phyloP scores from a whole-genome alignment of 2,888 invertebrate genomes.

The Chymomyza procnemis region DNA sequence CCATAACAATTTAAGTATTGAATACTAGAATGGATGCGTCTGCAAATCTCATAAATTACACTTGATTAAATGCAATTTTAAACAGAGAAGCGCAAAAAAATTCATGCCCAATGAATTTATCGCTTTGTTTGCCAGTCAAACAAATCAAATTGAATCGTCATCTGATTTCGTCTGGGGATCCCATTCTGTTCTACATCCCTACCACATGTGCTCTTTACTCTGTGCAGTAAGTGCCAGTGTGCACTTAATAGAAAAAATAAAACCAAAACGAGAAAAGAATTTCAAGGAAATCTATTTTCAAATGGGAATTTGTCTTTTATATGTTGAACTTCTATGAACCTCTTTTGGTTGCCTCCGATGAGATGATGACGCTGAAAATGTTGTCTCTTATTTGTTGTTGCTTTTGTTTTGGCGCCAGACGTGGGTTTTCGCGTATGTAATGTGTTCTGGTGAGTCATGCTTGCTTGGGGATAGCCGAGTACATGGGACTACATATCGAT shows the following conservation, averaged over 20 bases:
- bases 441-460: neutral
- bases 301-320: slow-evolving; percentile 29
- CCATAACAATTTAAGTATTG: neutral
- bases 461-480: neutral
- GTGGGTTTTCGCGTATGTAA: neutral
- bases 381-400: neutral
- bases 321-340: slow-evolving; percentile 27
- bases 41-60: neutral
- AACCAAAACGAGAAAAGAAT: slow-evolving; percentile 22
- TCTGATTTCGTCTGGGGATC: neutral
- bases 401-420: neutral
- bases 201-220: neutral
- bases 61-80: neutral
- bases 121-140: neutral
- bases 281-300: slow-evolving; percentile 44
- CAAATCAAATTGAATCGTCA: neutral
- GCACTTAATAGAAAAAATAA: neutral
- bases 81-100: neutral
- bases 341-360: neutral
- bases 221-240: neutral
- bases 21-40: neutral
- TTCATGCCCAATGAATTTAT: neutral
- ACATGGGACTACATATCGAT: neutral
- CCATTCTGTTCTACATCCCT: neutral
- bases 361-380: neutral